Conservation (phyloP, 2,888 invertebrate genomes). For the Drosophila seclusa region DNA sequence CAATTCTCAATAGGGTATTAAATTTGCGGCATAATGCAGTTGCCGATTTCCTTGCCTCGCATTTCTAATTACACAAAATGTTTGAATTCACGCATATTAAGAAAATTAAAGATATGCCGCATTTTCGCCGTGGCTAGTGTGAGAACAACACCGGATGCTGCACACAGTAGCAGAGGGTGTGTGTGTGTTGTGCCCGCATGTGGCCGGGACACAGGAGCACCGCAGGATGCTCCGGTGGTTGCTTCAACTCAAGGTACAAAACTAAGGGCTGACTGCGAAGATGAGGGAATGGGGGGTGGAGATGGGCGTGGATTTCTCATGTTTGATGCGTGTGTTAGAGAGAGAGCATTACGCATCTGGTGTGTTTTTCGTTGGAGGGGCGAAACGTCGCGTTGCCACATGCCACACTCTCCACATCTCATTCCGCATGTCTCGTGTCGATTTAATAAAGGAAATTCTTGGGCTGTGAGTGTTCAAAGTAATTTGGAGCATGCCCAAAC, state of each 20-base stretch:
- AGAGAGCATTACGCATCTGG: constrained; percentile 71
- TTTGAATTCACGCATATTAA: constrained; percentile 81
- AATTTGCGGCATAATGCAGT: neutral
- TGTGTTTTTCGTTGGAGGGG: constrained; percentile 60
- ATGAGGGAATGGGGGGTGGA: neutral
- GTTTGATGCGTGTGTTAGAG: constrained; percentile 65
- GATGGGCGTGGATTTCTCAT: constrained; percentile 59
- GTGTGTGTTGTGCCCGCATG: constrained; percentile 57
- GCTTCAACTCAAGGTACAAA: constrained; percentile 53
- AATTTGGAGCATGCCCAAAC: constrained; percentile 79
- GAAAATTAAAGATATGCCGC: constrained; percentile 79
- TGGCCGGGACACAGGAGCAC: constrained; percentile 45
- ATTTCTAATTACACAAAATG: constrained; percentile 80
- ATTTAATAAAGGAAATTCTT: constrained; percentile 81
- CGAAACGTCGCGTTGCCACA: constrained; percentile 55
- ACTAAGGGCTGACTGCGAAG: constrained; percentile 11
- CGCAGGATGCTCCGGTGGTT: constrained; percentile 59
- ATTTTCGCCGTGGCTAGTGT: constrained; percentile 55
- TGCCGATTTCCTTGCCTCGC: constrained; percentile 12
- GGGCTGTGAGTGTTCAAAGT: constrained; percentile 72
- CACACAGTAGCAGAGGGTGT: constrained; percentile 24
- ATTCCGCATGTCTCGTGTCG: constrained; percentile 59
- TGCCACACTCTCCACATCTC: constrained; percentile 49
- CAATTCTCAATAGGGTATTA: constrained; percentile 18
- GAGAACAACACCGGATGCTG: constrained; percentile 78